These are phyloP conservation scores for Quadriops clusia DNA, from an alignment of 2,888 invertebrate species.

Conservation along the genomic window DNA sequence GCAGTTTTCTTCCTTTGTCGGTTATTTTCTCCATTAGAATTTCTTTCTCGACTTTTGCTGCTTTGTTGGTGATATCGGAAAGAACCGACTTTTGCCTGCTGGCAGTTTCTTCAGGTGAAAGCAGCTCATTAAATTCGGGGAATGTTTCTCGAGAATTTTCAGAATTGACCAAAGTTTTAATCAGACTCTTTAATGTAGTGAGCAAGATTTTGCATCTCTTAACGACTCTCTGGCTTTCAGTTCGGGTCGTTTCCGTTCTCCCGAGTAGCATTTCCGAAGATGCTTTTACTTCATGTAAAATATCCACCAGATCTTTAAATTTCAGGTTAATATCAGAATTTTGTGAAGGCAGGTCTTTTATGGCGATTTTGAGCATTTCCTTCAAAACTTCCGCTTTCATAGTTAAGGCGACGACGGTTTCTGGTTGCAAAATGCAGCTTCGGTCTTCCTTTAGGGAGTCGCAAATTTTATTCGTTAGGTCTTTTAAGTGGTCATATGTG, in stretches of 20 bases:
- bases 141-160: too few relatives aligned
- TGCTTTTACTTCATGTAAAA: constrained; percentile 23
- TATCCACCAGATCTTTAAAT: too few relatives aligned
- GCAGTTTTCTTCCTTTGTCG: constrained; percentile 25
- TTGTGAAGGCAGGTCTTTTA: constrained; percentile 19
- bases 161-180: too few relatives aligned
- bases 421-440: constrained; percentile 1
- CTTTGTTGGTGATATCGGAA: too few relatives aligned
- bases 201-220: constrained; percentile 27
- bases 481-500: constrained; percentile 19
- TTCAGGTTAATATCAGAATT: too few relatives aligned
- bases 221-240: constrained; percentile 19
- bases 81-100: too few relatives aligned
- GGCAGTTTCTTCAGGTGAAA: too few relatives aligned
- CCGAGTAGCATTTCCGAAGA: constrained; percentile 20
- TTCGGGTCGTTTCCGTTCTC: constrained; percentile 13
- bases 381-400: constrained; percentile 19
- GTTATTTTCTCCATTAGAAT: constrained; percentile 26
- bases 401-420: constrained; percentile 16
- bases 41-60: constrained; percentile 8
- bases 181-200: constrained; percentile 3
- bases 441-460: too few relatives aligned
- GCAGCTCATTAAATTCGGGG: too few relatives aligned
- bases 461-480: constrained; percentile 6
- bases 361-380: constrained; percentile 15